Evolutionary conservation across 37 sponge, comb jelly and placozoan species (phyloP), one percentile per base, ranked within the genome.

Genomic region (Beroe ovata): DNA sequence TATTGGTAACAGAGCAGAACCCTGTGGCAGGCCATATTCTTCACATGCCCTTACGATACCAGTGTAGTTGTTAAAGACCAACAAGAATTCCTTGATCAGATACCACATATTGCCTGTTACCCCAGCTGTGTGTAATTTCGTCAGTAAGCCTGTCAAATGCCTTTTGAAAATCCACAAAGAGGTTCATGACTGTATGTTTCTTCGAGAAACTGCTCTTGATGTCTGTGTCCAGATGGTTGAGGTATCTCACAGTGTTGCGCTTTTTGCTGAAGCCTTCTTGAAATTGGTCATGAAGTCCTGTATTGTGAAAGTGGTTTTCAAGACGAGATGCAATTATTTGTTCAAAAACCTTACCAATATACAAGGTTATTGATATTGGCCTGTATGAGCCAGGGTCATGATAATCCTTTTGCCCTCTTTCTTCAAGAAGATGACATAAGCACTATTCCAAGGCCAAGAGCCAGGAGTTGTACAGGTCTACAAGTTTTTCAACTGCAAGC

Each of bases 341-440:
- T 25, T 62, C 63, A 21, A 62, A 28, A 28, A 62, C 28, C 20
- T 62, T 62, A 16, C 63, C 63, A 62, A 62, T 62, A 62, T 62
- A 62, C 4, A 23, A 62, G 63, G 19, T 28, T 4, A 62, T 62
- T 8, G 63, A 62, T 8, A 62, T 62, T 28, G 63, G 63, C 20
- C 63, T 62, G 20, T 62, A 62, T 20, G 63, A 62, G 28, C 63
- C 63, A 28, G 63, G 23, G 4, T 62, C 20, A 4, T 25, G 29
- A 28, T n/a, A 28, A 8, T 16, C 23, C 63, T 62, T 23, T 62
- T 62, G 8, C 63, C 63, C 6, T 16, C 63, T 16, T 62, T 62
- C 21, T 62, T 62, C 21, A 62, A 16, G 20, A 62, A 62, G 6
- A 62, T 62, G 63, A 62, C 29, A 25, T 62, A 4, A 28, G 63